Percentiles rank a stretch among this genome's conserved stretches.
These are phyloP conservation scores for Phyllopteryx taeniolatus DNA, from an alignment of 2,113 vertebrate genomes.

Conservation along the genomic window DNA sequence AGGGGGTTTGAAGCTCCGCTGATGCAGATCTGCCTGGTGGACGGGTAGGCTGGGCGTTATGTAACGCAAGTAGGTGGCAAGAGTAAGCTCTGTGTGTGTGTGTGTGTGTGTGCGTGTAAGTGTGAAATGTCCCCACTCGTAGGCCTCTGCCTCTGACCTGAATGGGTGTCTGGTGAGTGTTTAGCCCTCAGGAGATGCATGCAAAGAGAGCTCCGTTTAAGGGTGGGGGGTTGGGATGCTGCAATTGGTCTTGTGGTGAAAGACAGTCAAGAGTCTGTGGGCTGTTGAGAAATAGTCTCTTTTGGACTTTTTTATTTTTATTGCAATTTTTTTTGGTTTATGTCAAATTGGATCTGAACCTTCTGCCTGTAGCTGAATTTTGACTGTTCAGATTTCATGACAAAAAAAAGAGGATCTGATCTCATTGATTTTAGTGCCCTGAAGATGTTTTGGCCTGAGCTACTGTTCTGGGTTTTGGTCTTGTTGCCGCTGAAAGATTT, in stretches of 20 bases:
- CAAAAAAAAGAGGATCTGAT: slow-evolving; percentile 29
- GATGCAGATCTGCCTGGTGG: slow-evolving; percentile 47
- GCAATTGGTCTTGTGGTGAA: slow-evolving; percentile 21
- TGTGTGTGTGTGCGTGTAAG: slow-evolving; percentile 31
- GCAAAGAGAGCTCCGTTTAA: slow-evolving; percentile 17
- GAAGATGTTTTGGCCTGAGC: slow-evolving; percentile 19
- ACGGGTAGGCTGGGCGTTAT: slow-evolving; percentile 68
- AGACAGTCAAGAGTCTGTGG: slow-evolving; percentile 16
- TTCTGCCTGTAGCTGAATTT: slow-evolving; percentile 35
- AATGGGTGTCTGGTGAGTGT: slow-evolving; percentile 38
- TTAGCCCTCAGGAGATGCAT: slow-evolving; percentile 26
- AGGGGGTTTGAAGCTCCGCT: slow-evolving; percentile 18
- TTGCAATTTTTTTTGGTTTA: background rate
- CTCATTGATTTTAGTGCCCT: slow-evolving; percentile 39
- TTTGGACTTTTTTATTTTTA: background rate
- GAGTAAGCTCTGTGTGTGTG: slow-evolving; percentile 44
- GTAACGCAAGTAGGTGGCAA: slow-evolving; percentile 68
- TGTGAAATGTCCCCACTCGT: slow-evolving; percentile 42
- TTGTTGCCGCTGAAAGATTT: background rate
- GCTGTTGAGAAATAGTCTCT: background rate
- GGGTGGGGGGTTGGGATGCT: slow-evolving; percentile 2
- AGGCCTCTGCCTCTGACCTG: slow-evolving; percentile 41
- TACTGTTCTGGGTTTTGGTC: background rate
- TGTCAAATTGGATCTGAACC: slow-evolving; percentile 15
- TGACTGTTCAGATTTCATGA: slow-evolving; percentile 37